Conservation (phyloP, 2,888 invertebrate genomes). For the Embidobia sp. region DNA sequence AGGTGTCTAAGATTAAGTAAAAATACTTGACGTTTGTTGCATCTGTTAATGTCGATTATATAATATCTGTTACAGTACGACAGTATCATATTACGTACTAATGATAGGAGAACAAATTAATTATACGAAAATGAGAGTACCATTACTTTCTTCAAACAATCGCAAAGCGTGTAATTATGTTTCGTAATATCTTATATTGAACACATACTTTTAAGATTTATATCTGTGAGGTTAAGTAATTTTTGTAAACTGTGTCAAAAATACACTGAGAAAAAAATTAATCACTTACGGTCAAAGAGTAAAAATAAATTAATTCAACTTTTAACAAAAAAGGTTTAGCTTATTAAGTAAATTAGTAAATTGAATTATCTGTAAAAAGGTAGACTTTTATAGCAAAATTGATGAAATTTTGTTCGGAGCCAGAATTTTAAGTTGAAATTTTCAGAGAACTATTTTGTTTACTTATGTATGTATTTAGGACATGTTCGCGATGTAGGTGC, state of each 20-base stretch:
- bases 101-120: constrained; percentile 27
- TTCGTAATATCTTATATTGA: no score
- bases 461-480: constrained; percentile 37
- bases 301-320: no score
- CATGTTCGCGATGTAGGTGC: constrained; percentile 19
- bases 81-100: constrained; percentile 26
- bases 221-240: no score
- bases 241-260: no score
- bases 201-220: no score
- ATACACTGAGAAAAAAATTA: no score
- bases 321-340: no score
- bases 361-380: no score
- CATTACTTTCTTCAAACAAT: constrained; percentile 21
- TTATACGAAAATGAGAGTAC: constrained; percentile 22
- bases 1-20: no score
- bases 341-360: no score
- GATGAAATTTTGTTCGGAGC: constrained; percentile 12
- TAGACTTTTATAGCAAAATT: constrained; percentile 14
- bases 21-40: constrained; percentile 4
- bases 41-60: constrained; percentile 4
- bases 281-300: no score
- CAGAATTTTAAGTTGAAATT: no score
- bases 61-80: constrained; percentile 10
- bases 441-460: constrained; percentile 25
- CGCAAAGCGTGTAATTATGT: constrained; percentile 28